phyloP scores from a whole-genome alignment of 2,113 vertebrate genomes.

The Dissostichus mawsoni region DNA sequence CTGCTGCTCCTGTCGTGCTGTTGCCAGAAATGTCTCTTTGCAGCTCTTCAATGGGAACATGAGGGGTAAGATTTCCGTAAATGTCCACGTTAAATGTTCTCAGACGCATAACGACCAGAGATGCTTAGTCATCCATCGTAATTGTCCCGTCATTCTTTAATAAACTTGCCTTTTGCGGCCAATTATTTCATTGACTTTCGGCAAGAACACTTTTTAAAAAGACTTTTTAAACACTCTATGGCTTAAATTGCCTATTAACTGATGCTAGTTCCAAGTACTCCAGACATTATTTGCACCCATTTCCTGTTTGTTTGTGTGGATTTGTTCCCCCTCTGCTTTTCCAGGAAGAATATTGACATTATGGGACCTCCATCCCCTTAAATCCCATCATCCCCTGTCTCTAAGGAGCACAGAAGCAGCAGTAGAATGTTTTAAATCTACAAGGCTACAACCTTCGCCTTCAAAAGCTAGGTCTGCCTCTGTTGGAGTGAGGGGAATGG shows the following conservation, averaged over 20 bases:
- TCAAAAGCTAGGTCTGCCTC: constrained; percentile 43
- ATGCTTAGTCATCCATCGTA: constrained; percentile 54
- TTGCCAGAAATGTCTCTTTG: constrained; percentile 58
- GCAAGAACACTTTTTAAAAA: constrained; percentile 1
- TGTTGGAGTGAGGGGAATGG: constrained; percentile 69
- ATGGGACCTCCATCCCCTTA: background rate
- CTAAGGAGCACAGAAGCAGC: constrained; percentile 17
- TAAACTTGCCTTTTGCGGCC: constrained; percentile 41
- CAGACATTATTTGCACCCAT: constrained; percentile 26
- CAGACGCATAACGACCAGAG: constrained; percentile 28
- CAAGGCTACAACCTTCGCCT: constrained; percentile 54
- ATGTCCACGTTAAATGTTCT: constrained; percentile 29
- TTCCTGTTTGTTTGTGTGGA: background rate
- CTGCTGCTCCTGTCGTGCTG: constrained; percentile 29
- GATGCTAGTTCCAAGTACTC: constrained; percentile 20
- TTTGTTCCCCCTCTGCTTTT: background rate
- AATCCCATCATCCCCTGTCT: constrained; percentile 13
- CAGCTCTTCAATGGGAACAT: constrained; percentile 23
- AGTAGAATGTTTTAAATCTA: constrained; percentile 36
- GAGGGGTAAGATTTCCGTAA: constrained; percentile 28
- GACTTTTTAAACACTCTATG: constrained; percentile 33
- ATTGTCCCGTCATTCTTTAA: constrained; percentile 47
- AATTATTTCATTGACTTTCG: constrained; percentile 46
- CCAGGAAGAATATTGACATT: constrained; percentile 17
- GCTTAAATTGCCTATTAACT: constrained; percentile 23